Base-by-base conservation (phyloP, 2,888 invertebrate genomes). In the Hirudinaria manillensis region DNA sequence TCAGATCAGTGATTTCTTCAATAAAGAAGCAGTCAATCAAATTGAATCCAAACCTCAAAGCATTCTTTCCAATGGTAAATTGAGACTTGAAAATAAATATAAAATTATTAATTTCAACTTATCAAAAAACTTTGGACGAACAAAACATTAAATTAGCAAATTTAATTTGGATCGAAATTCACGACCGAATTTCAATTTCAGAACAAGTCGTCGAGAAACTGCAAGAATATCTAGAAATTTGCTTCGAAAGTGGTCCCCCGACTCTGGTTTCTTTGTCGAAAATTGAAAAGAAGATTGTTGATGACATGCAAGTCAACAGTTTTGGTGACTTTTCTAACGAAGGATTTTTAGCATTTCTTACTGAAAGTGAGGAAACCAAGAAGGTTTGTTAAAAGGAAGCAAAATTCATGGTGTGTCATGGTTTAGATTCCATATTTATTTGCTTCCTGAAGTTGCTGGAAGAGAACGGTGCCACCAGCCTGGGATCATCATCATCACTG, bases 211-310 rank as follows among this genome's bases (percentile, higher is more conserved):
- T 27, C 7, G 24, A 61, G 19, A 61, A 61, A n/a, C 24, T 61
- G 1, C 29, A 21, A 7, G 24, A 61, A 24, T 61, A 61, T 29
- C 29, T 61, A n/a, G 24, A 24, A 61, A 61, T 29, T 4, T 61
- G 61, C 29, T 61, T 61, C 10, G 61, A 61, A 61, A 61, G 29
- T 61, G 61, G 29, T 27, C 61, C 61, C 13, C 29, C 29, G 7
- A 82, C 79, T 51, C 79, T 84, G 10, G 76, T 76, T 13, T 78
- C 81, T 72, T 76, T 84, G 72, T 79, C 81, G 45, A 78, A 80
- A 24, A 83, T 84, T 67, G 84, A 84, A 76, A 80, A 81, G 75
- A 83, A 81, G 75, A 76, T 84, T 6, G 74, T 81, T 16, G 82
- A 83, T 72, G 82, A 83, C 24, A 82, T 80, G 74, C 78, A 78